Percentiles rank a stretch among this genome's conserved stretches.
These are phyloP conservation scores for Cyphomyrus plagiostoma DNA, from an alignment of 2,113 vertebrate species.

Conservation along the genomic window DNA sequence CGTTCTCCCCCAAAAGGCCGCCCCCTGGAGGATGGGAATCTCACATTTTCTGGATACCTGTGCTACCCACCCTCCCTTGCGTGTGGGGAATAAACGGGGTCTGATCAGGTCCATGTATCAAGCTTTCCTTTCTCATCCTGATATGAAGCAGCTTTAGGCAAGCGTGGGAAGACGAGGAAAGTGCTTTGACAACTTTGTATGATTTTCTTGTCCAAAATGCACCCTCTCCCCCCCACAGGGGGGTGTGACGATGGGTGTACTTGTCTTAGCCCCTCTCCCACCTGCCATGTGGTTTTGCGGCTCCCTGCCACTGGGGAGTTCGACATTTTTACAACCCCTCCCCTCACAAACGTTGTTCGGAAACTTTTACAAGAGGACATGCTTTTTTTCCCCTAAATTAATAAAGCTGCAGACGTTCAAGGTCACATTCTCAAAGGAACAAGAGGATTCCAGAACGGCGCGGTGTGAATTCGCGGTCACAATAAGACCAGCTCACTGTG, in stretches of 20 bases:
- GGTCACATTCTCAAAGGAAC: neutral
- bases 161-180: neutral
- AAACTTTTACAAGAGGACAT: neutral
- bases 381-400: neutral
- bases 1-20: constrained; percentile 45
- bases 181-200: neutral
- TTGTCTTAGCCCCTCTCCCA: neutral
- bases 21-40: constrained; percentile 19
- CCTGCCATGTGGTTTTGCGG: neutral
- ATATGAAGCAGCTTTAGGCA: neutral
- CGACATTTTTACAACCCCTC: neutral
- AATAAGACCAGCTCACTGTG: neutral
- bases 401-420: neutral
- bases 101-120: neutral
- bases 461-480: neutral
- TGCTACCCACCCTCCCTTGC: neutral
- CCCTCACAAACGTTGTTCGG: neutral
- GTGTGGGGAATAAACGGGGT: neutral
- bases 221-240: neutral
- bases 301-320: neutral
- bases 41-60: constrained; percentile 37
- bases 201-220: neutral
- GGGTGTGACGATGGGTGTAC: neutral
- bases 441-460: neutral
- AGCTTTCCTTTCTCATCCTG: neutral